A percentile compares a stretch with the other conserved stretches of the same genome.
Conservation (phyloP, 2,888 invertebrate species). For the Trissonchulus latispiculum region DNA sequence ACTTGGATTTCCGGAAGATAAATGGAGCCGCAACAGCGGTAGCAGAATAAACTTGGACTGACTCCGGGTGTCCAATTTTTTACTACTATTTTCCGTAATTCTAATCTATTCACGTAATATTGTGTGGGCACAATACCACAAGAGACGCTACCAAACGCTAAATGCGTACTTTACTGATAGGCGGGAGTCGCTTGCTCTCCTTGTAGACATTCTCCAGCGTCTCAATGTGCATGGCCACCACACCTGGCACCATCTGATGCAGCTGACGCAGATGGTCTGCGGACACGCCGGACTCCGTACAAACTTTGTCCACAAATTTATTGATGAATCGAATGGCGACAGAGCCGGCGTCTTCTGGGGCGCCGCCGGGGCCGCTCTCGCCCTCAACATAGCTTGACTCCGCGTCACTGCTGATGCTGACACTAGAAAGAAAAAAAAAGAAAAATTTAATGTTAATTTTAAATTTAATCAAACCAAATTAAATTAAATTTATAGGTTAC, state of each 20-base stretch:
- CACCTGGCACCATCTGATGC: conserved; percentile 87
- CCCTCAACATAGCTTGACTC: conserved; percentile 23
- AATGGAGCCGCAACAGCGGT: too few species aligned
- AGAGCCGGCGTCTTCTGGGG: neutral
- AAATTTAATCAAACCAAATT: too few species aligned
- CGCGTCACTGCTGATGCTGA: conserved; percentile 22
- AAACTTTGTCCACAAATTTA: conserved; percentile 61
- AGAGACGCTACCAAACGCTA: too few species aligned
- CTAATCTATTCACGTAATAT: too few species aligned
- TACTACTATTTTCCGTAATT: too few species aligned
- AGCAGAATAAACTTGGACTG: too few species aligned
- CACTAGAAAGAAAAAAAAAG: too few species aligned
- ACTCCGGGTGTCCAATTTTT: too few species aligned
- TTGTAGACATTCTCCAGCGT: conserved; percentile 85
- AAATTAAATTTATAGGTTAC: too few species aligned
- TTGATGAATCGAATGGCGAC: conserved; percentile 52
- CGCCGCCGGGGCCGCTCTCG: neutral
- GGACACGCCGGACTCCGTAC: conserved; percentile 84
- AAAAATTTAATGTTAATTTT: too few species aligned
- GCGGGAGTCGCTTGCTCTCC: conserved; percentile 82
- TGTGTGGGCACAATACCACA: too few species aligned
- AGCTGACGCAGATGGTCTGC: conserved; percentile 80
- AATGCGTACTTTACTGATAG: conserved; percentile 72
- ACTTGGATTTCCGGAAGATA: too few species aligned
- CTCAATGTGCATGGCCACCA: conserved; percentile 92